Base-by-base conservation (phyloP, 1,140 invertebrate genomes). In the Philaenus spumarius region DNA sequence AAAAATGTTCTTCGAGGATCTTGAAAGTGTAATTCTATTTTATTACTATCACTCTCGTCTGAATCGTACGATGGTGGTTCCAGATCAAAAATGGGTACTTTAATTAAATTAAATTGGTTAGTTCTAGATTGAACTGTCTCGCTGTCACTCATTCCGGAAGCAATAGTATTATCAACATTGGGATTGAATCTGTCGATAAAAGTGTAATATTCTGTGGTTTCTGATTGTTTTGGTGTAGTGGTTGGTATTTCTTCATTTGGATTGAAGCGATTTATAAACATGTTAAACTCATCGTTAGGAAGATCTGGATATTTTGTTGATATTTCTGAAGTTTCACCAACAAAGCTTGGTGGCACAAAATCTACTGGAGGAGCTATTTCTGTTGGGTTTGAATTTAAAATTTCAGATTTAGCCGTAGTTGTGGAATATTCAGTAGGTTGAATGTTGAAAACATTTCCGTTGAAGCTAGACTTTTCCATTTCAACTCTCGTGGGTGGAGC, bases 21-120 rank as follows among this genome's bases (percentile, higher is more conserved):
- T n/a, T 60, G 55, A 17, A 62, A 50, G 26, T 59, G 56, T 24
- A 65, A 61, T 24, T 65, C 61, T 20, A 65, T 30, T 2, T 59
- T 55, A 35, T 64, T 64, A 40, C 55, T 59, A 20, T 61, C 61
- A 12, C 39, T 46, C n/a, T 60, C 60, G 20, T 39, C 39, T 2
- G 45, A 26, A 14, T 58, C 55, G 34, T 52, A 39, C 1, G 58
- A 19, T 0, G 59, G 59, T 12, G 62, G 59, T 3, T 43, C 55
- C 12, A 62, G 46, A 3, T 62, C 57, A 11, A 55, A 34, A 5
- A 42, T 55, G 2, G 61, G 61, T 37, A 46, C 6, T 43, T 20
- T 43, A 4, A 43, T 43, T 4, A 43, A 3, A 5, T 20, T 2
- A 17, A 20, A 2, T 19, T 19, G 5, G 17, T 5, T 23, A 19